Evolutionary conservation across 2,113 vertebrate species (phyloP), one percentile per base, ranked within the genome.

Genomic region (Sterrhoptilus dennistouni): DNA sequence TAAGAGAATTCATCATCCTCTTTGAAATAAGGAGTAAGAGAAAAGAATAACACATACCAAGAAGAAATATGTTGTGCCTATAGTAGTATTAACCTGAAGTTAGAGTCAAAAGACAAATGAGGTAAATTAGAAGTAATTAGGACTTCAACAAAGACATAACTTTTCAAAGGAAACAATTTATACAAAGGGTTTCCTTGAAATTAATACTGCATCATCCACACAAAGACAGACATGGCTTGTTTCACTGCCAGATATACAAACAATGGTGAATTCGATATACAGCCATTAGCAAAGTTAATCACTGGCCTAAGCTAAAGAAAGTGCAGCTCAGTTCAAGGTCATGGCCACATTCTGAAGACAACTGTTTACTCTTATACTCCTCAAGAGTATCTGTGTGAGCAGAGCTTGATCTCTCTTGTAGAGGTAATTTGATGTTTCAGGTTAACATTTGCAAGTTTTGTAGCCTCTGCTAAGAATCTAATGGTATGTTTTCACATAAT

Each of bases 241-340:
- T 87, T 77, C 78, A 52, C 56, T 78, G 75, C 56, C 65, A 83
- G 60, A 44, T 54, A 57, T 1, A 72, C 24, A 90, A 96, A 93
- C 75, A 96, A 78, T 44, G 12, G 72, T 5, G 3, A 93, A 93
- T 87, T 92, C 2, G 8, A 95, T 65, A 75, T 17, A 72, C 28
- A 80, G 70, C n/a, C 75, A 83, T 83, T 92, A 95, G 75, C 24
- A 91, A 88, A 85, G 94, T 94, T 96, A 96, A 96, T 94, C 29
- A 88, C 83, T 93, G 59, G 63, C 70, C 54, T 75, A 76, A 74
- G 28, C 79, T 80, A 90, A 88, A 85, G 36, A 83, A 89, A 82
- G 52, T 52, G 56, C 52, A 77, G 56, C 82, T 78, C 72, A 28
- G 42, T 75, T 96, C 90, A 96, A 95, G 90, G 95, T 94, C 90